phyloP scores from a whole-genome alignment of 2,888 invertebrate species.

The Endotricha flammealis region DNA sequence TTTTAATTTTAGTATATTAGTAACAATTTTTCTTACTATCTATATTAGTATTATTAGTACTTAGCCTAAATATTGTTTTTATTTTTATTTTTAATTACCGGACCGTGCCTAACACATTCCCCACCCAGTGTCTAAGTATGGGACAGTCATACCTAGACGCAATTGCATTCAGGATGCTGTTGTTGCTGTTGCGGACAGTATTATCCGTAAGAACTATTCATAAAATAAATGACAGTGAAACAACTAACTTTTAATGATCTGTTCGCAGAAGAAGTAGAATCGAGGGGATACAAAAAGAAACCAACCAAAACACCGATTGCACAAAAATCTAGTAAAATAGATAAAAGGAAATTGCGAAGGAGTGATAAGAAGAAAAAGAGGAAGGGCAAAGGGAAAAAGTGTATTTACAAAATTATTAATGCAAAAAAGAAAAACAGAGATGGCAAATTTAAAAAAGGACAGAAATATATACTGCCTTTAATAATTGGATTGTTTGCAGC shows the following conservation, averaged over 20 bases:
- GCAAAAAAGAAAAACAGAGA: conserved; percentile 32
- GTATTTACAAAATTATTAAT: conserved; percentile 53
- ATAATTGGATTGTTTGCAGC: conserved; percentile 81
- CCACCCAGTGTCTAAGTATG: no score
- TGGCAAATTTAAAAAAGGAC: conserved; percentile 47
- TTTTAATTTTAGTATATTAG: no score
- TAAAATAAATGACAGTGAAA: background rate
- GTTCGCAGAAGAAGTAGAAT: conserved; percentile 17
- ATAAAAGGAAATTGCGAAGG: conserved; percentile 22
- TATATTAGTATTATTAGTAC: no score
- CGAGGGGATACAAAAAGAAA: conserved; percentile 14
- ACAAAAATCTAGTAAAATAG: conserved; percentile 14
- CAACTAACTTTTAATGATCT: conserved; percentile 19
- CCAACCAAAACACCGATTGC: conserved; percentile 17
- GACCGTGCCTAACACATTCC: no score
- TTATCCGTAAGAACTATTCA: background rate
- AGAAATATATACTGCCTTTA: conserved; percentile 79
- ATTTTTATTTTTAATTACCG: no score
- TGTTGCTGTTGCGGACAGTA: no score
- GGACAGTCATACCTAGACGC: no score
- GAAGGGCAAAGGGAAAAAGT: conserved; percentile 50
- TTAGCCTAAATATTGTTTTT: no score
- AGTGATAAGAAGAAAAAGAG: conserved; percentile 34
- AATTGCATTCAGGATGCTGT: no score
- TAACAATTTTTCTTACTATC: no score